phyloP scores from a whole-genome alignment of 2,113 vertebrate genomes.

The Hemiscyllium ocellatum region DNA sequence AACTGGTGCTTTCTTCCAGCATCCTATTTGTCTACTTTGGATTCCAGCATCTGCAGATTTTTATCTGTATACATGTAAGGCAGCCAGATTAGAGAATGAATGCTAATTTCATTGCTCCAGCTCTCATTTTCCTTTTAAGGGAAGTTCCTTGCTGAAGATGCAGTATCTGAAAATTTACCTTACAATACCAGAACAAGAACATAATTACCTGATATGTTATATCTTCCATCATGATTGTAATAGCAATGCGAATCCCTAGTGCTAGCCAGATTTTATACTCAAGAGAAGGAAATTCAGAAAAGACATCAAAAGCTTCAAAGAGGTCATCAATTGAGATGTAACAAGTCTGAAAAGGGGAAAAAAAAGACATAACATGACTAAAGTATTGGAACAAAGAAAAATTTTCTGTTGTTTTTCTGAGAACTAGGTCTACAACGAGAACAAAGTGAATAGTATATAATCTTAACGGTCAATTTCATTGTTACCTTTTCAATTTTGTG shows the following conservation, averaged over 20 bases:
- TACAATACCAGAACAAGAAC: not conserved
- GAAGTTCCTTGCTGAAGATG: not conserved
- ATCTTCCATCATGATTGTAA: slow-evolving; percentile 49
- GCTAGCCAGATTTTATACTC: slow-evolving; percentile 55
- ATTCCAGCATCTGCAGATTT: no score
- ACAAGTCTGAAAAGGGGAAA: slow-evolving; percentile 47
- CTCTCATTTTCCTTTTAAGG: not conserved
- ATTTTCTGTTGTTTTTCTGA: not conserved
- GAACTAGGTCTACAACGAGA: not conserved
- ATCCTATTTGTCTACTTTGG: no score
- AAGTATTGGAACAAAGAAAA: not conserved
- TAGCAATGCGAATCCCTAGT: slow-evolving; percentile 49
- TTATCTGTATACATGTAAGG: not conserved
- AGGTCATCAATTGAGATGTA: slow-evolving; percentile 50
- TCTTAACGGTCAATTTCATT: not conserved
- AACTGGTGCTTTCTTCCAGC: no score
- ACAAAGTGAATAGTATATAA: not conserved
- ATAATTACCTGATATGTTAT: slow-evolving; percentile 52
- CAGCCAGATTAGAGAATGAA: not conserved
- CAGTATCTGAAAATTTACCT: not conserved
- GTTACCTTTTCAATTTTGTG: not conserved
- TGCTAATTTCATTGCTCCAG: not conserved
- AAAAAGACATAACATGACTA: not conserved
- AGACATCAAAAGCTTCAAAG: slow-evolving; percentile 48
- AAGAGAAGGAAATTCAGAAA: slow-evolving; percentile 43